Evolutionary conservation across 2,113 vertebrate genomes (phyloP).

Genomic region (Seriola dumerili): DNA sequence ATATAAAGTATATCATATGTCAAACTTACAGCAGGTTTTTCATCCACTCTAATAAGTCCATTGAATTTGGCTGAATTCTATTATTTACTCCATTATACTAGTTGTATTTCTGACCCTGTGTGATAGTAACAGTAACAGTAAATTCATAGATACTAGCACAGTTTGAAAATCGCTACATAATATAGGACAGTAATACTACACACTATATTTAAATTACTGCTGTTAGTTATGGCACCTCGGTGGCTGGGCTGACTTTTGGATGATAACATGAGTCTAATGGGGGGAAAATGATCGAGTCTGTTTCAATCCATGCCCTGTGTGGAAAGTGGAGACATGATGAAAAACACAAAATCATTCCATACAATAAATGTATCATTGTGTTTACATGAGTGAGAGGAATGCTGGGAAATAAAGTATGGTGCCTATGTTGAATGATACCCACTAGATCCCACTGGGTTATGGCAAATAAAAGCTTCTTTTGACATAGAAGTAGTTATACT

Average conservation of each 20-base stretch:
- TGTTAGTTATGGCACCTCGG: neutral
- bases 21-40: neutral
- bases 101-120: neutral
- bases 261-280: constrained; percentile 22
- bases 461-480: constrained; percentile 18
- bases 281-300: constrained; percentile 8
- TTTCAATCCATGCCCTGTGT: constrained; percentile 50
- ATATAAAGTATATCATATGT: neutral
- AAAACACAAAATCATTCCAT: constrained; percentile 60
- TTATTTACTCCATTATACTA: neutral
- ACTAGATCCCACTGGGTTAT: constrained; percentile 59
- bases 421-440: constrained; percentile 52
- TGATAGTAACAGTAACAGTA: neutral
- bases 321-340: constrained; percentile 68
- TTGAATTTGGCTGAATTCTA: neutral
- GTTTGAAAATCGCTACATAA: neutral
- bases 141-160: neutral
- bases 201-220: neutral
- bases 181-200: neutral
- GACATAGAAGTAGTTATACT: neutral
- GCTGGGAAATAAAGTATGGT: constrained; percentile 38
- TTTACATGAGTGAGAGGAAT: constrained; percentile 47
- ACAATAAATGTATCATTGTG: constrained; percentile 43
- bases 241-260: constrained; percentile 30
- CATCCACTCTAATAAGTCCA: neutral